Percentiles rank a stretch among this genome's conserved stretches.
Conservation (phyloP, 2,113 vertebrate genomes). For the Nestor notabilis region DNA sequence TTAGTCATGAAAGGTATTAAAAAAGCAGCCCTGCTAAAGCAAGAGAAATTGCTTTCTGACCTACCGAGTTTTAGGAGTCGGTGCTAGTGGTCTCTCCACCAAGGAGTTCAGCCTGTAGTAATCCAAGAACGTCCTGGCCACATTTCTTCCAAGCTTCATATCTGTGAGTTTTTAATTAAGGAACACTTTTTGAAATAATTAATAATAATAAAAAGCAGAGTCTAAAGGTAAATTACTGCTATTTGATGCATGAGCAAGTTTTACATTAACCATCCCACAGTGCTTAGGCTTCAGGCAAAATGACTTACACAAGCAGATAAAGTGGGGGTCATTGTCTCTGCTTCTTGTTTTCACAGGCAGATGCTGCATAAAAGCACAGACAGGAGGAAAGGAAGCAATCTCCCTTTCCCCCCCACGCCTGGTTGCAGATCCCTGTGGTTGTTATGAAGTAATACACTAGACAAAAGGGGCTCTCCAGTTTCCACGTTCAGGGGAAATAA, state of each 20-base stretch:
- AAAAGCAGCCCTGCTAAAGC: slow-evolving; percentile 5
- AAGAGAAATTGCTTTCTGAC: slow-evolving; percentile 51
- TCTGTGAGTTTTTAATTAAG: slow-evolving; percentile 86
- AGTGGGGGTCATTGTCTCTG: not conserved
- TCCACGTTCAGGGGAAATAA: not conserved
- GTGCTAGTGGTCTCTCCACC: slow-evolving; percentile 76
- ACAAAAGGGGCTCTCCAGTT: not conserved
- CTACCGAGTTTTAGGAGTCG: slow-evolving; percentile 78
- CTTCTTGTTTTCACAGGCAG: not conserved
- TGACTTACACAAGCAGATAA: not conserved
- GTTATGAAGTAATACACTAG: not conserved
- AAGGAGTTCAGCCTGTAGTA: slow-evolving; percentile 90
- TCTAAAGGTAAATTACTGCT: slow-evolving; percentile 16
- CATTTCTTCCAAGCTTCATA: slow-evolving; percentile 94
- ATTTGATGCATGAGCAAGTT: slow-evolving; percentile 25
- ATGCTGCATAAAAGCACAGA: not conserved
- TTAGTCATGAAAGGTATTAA: slow-evolving; percentile 33
- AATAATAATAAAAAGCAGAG: not conserved
- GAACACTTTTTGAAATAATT: not conserved
- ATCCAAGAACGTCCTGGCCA: slow-evolving; percentile 94
- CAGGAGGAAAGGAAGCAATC: not conserved
- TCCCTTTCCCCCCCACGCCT: not conserved
- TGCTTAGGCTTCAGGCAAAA: not conserved
- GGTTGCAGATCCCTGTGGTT: not conserved
- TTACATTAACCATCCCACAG: slow-evolving; percentile 10